Base-by-base conservation (phyloP, 2,888 invertebrate species). In the Drosophila quinaria region DNA sequence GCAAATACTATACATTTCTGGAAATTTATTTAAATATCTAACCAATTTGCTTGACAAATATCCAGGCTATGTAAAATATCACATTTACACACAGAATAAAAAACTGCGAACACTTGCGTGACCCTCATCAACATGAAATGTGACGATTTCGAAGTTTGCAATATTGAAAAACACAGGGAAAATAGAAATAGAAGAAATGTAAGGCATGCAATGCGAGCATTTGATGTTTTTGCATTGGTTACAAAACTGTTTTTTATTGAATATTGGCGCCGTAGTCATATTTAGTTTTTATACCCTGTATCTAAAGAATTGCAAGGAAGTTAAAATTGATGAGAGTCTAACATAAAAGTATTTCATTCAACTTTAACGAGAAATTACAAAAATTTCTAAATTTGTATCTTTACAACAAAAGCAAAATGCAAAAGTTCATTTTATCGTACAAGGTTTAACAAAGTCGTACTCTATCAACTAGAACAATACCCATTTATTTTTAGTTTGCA, bases 31-130 rank as follows among this genome's bases (percentile, higher is more conserved):
- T 50, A 52, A 63, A 63, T 17, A 76, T 65, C 47, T 59, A 70
- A 58, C 70, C 68, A 70, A 74, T 80, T 71, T 73, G 63, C 70
- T 73, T 71, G 59, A 74, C 74, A 85, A 80, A 78, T 76, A 76
- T 74, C 31, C 65, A 47, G 58, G 39, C 42, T 51, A 69, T 67
- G 25, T 46, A 15, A 39, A 61, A 70, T 70, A 66, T 52, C 42
- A 10, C 29, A 60, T 19, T 44, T 13, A 39, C 39, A 31, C 19
- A 17, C 1, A 39, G 15, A 1, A 15, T 39, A 64, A 41, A 22
- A 15, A 15, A 41, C 19, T 19, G 9, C 51, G 10, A 8, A 17
- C 9, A 29, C 47, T 46, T 19, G 39, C 60, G 33, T 46, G 69
- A 82, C 77, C 79, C 79, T 74, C 66, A 65, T 84, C 79, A 81